These are phyloP conservation scores for Synergus laeviventris DNA, from an alignment of 2,888 invertebrate genomes.

Conservation along the genomic window DNA sequence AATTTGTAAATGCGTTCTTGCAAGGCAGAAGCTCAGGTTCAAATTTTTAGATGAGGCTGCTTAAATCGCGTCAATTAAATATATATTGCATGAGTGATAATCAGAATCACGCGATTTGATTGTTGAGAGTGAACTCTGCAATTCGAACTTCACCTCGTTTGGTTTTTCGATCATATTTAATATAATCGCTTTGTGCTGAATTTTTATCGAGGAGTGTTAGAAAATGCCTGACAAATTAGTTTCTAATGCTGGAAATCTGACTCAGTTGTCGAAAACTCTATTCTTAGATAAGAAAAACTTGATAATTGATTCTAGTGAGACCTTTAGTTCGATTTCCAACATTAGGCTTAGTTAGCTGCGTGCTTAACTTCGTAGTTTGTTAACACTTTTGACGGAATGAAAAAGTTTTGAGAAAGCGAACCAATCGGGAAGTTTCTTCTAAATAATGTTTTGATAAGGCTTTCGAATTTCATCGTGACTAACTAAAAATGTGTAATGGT, in stretches of 20 bases:
- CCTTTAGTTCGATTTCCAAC: not conserved
- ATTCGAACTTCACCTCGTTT: constrained; percentile 50
- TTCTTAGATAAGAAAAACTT: not conserved
- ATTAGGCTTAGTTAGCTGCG: not conserved
- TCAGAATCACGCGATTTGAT: constrained; percentile 20
- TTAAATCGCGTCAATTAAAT: constrained; percentile 43
- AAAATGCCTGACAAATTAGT: not conserved
- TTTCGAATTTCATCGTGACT: constrained; percentile 54
- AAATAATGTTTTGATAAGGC: constrained; percentile 19
- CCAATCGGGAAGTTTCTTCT: constrained; percentile 49
- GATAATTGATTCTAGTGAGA: not conserved
- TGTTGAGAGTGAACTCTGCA: constrained; percentile 19
- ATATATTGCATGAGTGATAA: constrained; percentile 44
- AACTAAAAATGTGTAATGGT: constrained; percentile 70
- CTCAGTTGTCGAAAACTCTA: not conserved
- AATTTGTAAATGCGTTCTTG: constrained; percentile 35
- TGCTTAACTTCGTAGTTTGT: not conserved
- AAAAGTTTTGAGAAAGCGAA: constrained; percentile 42
- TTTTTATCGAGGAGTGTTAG: not conserved
- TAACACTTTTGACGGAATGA: not conserved
- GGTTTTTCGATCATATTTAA: constrained; percentile 39
- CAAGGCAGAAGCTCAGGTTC: constrained; percentile 14
- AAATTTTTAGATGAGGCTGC: constrained; percentile 35
- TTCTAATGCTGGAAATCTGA: not conserved
- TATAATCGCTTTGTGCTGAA: not conserved